Evolutionary conservation across 2,888 invertebrate species (phyloP).

Genomic region (Calliopum simillimum): DNA sequence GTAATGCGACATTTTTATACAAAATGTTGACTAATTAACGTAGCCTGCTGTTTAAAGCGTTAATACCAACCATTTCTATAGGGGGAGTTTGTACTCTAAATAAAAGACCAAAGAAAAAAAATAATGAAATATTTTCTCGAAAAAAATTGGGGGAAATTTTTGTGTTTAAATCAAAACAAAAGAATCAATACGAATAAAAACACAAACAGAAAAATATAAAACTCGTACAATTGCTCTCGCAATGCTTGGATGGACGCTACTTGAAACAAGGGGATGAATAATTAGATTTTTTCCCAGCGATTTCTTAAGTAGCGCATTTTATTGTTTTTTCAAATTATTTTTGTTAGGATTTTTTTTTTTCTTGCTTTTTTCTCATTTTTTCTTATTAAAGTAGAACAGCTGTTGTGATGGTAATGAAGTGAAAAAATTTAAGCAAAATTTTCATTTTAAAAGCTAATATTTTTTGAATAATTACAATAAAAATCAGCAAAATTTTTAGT

Average conservation of each 20-base stretch:
- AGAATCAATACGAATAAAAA: constrained; percentile 20
- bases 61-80: no score
- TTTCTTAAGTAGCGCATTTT: constrained; percentile 31
- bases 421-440: no score
- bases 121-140: constrained; percentile 1
- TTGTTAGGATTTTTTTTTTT: constrained; percentile 36
- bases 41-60: not conserved
- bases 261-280: constrained; percentile 61
- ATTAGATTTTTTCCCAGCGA: constrained; percentile 58
- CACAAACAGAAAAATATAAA: constrained; percentile 6
- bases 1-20: constrained; percentile 14
- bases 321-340: constrained; percentile 48
- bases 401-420: constrained; percentile 11
- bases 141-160: constrained; percentile 9
- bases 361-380: constrained; percentile 40
- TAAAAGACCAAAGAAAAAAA: constrained; percentile 9
- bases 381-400: constrained; percentile 45
- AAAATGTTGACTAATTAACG: constrained; percentile 35
- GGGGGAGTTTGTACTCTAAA: no score
- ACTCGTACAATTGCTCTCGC: not conserved
- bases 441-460: constrained; percentile 38
- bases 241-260: not conserved
- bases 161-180: constrained; percentile 27
- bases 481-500: no score
- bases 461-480: no score